Evolutionary conservation across 2,888 invertebrate genomes (phyloP).

Genomic region (Dromius quadrimaculatus): DNA sequence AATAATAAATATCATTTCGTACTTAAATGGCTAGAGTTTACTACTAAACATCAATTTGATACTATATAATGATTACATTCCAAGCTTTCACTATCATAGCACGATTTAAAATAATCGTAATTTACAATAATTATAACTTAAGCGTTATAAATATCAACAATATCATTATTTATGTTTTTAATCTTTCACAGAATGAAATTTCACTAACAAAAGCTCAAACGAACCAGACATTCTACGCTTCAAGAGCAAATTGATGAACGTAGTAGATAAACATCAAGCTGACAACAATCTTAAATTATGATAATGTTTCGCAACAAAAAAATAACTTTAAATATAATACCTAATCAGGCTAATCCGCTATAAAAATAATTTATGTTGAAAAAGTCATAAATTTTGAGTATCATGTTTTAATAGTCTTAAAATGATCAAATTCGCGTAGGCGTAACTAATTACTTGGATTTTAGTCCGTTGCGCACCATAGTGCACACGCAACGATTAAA

Average conservation of each 20-base stretch:
- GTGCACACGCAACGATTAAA: conserved; percentile 21
- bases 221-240: not conserved
- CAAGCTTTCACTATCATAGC: too few relatives aligned
- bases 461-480: conserved; percentile 9
- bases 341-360: not conserved
- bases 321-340: conserved; percentile 5
- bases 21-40: too few relatives aligned
- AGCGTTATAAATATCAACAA: not conserved
- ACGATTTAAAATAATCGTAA: too few relatives aligned
- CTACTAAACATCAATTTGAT: too few relatives aligned
- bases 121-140: too few relatives aligned
- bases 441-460: conserved; percentile 24
- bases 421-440: conserved; percentile 23
- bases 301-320: conserved; percentile 1
- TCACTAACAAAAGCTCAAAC: not conserved
- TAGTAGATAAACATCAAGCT: not conserved
- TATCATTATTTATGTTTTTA: not conserved
- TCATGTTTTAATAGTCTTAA: conserved; percentile 6
- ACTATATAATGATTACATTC: too few relatives aligned
- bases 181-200: not conserved
- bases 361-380: conserved; percentile 9
- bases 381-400: not conserved
- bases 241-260: not conserved
- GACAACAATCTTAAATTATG: conserved; percentile 22
- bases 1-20: too few relatives aligned